Evolutionary conservation across 2,888 invertebrate genomes (phyloP).

Genomic region (Cylloceria caligata): DNA sequence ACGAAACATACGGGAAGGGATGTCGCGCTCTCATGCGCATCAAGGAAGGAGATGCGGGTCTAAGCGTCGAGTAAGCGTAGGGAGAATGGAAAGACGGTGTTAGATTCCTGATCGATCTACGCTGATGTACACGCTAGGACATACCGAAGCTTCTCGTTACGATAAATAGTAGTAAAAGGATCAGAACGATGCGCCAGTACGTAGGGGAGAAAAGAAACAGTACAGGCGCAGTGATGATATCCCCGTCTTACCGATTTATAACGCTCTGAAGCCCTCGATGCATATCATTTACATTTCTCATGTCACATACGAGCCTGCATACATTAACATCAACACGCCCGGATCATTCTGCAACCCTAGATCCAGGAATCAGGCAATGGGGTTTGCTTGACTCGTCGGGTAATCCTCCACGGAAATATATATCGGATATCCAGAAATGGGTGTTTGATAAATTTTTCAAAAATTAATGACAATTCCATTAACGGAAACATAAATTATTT

Average conservation of each 20-base stretch:
- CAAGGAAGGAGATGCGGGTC: slow-evolving; percentile 76
- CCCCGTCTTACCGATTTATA: slow-evolving; percentile 79
- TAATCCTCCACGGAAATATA: slow-evolving; percentile 17
- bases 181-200: slow-evolving; percentile 58
- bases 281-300: slow-evolving; percentile 77
- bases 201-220: slow-evolving; percentile 66
- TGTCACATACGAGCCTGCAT: slow-evolving; percentile 72
- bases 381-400: slow-evolving; percentile 6
- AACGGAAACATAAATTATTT: too few species aligned
- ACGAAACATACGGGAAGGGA: slow-evolving; percentile 72
- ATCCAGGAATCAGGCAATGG: background rate
- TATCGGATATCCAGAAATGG: slow-evolving; percentile 32
- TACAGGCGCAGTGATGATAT: slow-evolving; percentile 76
- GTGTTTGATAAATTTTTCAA: too few species aligned
- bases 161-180: slow-evolving; percentile 45
- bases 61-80: slow-evolving; percentile 79
- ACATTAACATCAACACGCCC: slow-evolving; percentile 55
- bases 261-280: slow-evolving; percentile 80
- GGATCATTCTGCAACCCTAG: slow-evolving; percentile 25
- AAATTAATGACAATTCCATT: too few species aligned
- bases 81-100: slow-evolving; percentile 33
- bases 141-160: background rate
- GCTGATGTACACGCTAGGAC: slow-evolving; percentile 28
- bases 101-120: slow-evolving; percentile 74
- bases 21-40: slow-evolving; percentile 46